Evolutionary conservation across 2,797 vertebrate species (phyloP), one percentile per base, ranked within the genome.

Genomic region (Chloroceryle inda): DNA sequence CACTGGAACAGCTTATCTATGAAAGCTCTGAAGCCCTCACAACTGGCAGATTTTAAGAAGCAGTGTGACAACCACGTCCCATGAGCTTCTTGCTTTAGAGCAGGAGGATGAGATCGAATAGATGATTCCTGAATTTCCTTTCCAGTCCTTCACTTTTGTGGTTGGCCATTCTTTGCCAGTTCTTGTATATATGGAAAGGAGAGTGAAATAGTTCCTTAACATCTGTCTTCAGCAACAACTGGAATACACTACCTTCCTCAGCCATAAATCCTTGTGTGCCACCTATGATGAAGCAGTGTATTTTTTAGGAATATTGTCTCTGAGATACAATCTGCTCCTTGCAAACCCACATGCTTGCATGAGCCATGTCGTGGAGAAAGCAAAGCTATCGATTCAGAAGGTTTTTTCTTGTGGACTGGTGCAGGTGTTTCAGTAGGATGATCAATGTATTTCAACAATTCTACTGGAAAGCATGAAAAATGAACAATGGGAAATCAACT

Each of bases 211-310:
- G 17, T 17, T 67, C 44, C 26, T 17, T 68, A 66, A 66, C 13
- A 87, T 8, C 6, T 8, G 8, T 16, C 12, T 85, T 69, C 71
- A 45, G 38, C 56, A 88, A 87, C 89, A 84, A 67, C 13, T 53
- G 21, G 47, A 83, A 72, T 86, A 91, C 22, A 52, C 19, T 27
- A 75, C 49, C 85, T 94, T 93, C 5, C 2, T 71, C 80, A 94
- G 27, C 38, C 38, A 50, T 16, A 85, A 77, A 52, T 37, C 53
- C n/a, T 52, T 52, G 67, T 82, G 62, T 21, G 17, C 33, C 62
- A 31, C n/a, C 75, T 87, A 61, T 24, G 74, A 68, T 37, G 88
- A 97, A 91, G 79, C 66, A 84, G 69, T 74, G 31, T n/a, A 58
- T 67, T 35, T 58, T 73, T 59, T 37, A 62, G 59, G 52, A 87